Evolutionary conservation across 2,797 vertebrate species (phyloP).

Genomic region (Oreochromis mossambicus): DNA sequence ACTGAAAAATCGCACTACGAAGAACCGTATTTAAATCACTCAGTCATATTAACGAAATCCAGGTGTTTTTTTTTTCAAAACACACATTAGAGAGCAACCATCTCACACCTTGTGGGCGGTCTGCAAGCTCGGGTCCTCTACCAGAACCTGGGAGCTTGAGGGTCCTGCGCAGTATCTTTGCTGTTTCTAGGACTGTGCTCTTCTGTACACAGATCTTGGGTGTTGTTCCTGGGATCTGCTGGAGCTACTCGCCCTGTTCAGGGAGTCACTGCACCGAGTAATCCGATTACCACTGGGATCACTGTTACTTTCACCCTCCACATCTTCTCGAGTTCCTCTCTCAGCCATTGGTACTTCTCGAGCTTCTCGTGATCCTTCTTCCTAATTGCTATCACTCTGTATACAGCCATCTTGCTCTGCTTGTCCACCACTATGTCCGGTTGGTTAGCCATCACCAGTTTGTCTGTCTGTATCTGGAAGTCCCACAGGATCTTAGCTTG

Average conservation of each 20-base stretch:
- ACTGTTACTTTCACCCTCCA: neutral
- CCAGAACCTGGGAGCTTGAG: neutral
- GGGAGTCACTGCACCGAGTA: neutral
- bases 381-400: neutral
- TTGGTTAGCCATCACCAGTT: neutral
- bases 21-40: neutral
- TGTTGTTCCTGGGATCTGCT: neutral
- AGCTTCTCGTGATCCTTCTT: neutral
- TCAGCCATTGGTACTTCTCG: neutral
- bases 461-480: neutral
- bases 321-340: neutral
- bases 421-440: neutral
- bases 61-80: neutral
- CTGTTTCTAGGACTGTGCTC: neutral
- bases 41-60: neutral
- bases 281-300: neutral
- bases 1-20: neutral
- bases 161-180: neutral
- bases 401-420: neutral
- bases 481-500: neutral
- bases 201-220: rapidly evolving
- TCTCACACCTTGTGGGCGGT: neutral
- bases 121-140: neutral
- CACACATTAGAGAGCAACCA: neutral
- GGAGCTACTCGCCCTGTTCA: neutral